Conservation (phyloP, 2,888 invertebrate genomes). For the Oeneis ivallda region DNA sequence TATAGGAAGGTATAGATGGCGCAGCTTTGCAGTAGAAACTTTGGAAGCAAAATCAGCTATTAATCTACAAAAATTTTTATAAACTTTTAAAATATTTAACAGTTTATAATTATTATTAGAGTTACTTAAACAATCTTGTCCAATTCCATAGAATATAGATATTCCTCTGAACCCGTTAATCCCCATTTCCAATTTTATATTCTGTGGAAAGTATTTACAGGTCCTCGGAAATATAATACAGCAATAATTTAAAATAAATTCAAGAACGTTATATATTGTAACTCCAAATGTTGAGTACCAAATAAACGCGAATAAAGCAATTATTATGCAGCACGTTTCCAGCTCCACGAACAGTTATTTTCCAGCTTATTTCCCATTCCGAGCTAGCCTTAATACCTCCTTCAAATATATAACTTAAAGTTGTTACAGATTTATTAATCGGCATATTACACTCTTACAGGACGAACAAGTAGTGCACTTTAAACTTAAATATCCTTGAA, state of each 20-base stretch:
- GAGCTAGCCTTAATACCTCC: slow-evolving; percentile 35
- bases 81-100: too few species aligned
- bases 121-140: too few species aligned
- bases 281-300: slow-evolving; percentile 60
- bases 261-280: slow-evolving; percentile 10
- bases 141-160: not conserved
- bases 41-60: too few species aligned
- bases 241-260: slow-evolving; percentile 20
- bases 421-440: slow-evolving; percentile 32
- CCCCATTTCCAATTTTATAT: not conserved
- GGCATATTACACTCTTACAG: slow-evolving; percentile 26
- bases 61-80: too few species aligned
- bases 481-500: slow-evolving; percentile 18
- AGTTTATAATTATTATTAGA: too few species aligned
- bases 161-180: not conserved
- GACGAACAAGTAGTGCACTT: slow-evolving; percentile 22
- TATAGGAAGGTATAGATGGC: too few species aligned
- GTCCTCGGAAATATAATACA: not conserved
- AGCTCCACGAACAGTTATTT: slow-evolving; percentile 37
- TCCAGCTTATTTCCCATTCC: slow-evolving; percentile 39
- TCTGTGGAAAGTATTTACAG: not conserved
- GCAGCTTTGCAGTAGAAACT: too few species aligned
- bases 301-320: slow-evolving; percentile 41
- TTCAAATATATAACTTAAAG: slow-evolving; percentile 34
- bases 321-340: slow-evolving; percentile 41